Base-by-base conservation (phyloP, 2,113 vertebrate species). In the Leptosomus discolor region DNA sequence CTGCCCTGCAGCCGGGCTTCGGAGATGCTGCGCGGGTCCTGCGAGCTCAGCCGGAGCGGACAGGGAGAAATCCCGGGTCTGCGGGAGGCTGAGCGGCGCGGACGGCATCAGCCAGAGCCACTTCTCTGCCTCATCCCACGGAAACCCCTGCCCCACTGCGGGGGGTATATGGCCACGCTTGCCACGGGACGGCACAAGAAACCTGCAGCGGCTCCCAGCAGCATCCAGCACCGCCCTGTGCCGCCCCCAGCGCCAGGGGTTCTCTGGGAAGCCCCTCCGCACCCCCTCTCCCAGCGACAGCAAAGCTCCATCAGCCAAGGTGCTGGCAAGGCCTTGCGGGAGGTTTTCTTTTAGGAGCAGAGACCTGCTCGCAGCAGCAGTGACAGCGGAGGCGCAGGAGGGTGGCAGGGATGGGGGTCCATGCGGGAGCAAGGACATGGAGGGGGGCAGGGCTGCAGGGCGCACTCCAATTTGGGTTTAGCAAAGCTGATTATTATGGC, bases 401-500 rank as follows among this genome's bases (percentile, higher is more conserved):
- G 3, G 65, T 7, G 37, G 18, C 37, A 57, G 73, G n/a, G 78
- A 12, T 1, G 0, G 46, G 86, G 63, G 5, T 20, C 53, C 2
- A 1, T 6, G 41, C 0, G 3, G 80, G 36, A 64, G 70, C 85
- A 83, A 68, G 86, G 96, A 50, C 80, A 64, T 0, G 11, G 36
- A 51, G 56, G 2, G 48, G 57, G 50, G 54, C 71, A 69, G 77
- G 71, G 85, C 19, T 21, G 68, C 68, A 30, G 81, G 58, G 68
- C 46, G 3, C 67, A 9, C 91, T 75, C 90, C 75, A 32, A 64
- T 57, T 50, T 54, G 0, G 0, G 18, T 75, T 56, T 6, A 50
- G 86, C 80, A 65, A 36, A 89, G 91, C 95, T 96, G 88, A 97
- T 98, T 97, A 97, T 96, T 88, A 97, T 93, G 92, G 94, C 77